phyloP scores from a whole-genome alignment of 2,888 invertebrate species.

The Muschampia plurimacula region DNA sequence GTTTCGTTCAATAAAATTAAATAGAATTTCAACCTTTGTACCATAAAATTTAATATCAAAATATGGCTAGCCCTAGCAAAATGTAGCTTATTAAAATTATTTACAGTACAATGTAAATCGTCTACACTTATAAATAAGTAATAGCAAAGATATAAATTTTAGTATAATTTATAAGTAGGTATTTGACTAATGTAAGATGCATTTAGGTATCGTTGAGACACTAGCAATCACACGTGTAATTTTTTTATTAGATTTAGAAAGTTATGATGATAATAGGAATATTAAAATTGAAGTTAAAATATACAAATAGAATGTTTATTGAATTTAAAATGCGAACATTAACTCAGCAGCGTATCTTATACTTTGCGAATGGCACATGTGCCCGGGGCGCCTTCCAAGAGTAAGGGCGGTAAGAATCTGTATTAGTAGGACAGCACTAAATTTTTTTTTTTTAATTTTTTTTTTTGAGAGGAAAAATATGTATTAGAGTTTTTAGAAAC shows the following conservation, averaged over 20 bases:
- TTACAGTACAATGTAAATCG: not conserved
- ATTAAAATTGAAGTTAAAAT: constrained; percentile 2
- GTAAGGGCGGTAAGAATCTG: too few species aligned
- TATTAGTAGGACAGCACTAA: too few species aligned
- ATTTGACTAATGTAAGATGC: constrained; percentile 54
- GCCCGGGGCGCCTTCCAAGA: too few species aligned
- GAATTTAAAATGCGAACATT: constrained; percentile 19
- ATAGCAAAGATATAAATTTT: constrained; percentile 23
- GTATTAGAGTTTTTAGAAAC: too few species aligned
- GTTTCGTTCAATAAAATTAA: not conserved
- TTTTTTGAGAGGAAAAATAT: too few species aligned
- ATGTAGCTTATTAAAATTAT: constrained; percentile 4
- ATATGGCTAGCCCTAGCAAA: constrained; percentile 10
- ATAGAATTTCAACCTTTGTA: constrained; percentile 7
- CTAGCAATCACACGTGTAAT: constrained; percentile 7
- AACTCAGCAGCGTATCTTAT: not conserved
- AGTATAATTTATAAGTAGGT: constrained; percentile 41
- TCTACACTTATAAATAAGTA: constrained; percentile 17
- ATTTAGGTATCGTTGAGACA: constrained; percentile 36
- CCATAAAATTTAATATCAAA: not conserved
- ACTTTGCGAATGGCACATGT: too few species aligned
- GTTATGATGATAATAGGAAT: not conserved
- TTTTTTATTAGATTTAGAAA: not conserved
- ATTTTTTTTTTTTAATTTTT: too few species aligned
- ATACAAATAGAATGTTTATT: not conserved